Base-by-base conservation (phyloP, 1,140 invertebrate species). In the Listronotus bonariensis region DNA sequence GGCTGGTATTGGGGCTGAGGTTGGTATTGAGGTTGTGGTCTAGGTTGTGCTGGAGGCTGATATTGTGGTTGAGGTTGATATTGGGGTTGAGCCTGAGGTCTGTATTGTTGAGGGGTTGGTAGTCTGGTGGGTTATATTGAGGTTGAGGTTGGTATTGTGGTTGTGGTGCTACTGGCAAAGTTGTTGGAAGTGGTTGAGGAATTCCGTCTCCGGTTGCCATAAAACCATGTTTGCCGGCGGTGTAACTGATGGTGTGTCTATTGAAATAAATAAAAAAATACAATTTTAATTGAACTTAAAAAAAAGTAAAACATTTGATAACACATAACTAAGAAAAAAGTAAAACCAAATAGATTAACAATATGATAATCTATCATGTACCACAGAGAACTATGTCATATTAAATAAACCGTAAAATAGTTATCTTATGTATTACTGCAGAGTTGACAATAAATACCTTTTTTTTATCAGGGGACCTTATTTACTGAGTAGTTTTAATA, bases 201-300 rank as follows among this genome's bases (percentile, higher is more conserved):
- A 93, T 85, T 75, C 92, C 89, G 74, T 92, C 91, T 42, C 92
- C 91, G 31, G 82, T 82, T 4, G 91, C 89, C 80, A 88, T 82
- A 81, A 88, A 88, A 67, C 86, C 93, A 76, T 92, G 87, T 78
- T 92, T 92, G 67, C 92, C 93, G 32, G 93, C 92, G 0, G 92
- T 90, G 77, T 95, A 95, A 32, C 86, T 86, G 64, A 95, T 87
- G 0, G 89, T 92, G 67, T 90, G 86, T 68, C 87, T 65, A 18
- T 1, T 53, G 36, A 41, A 5, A 34, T 3, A 32, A 51, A 20
- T 51, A 85, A 36, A 38, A 36, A 5, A 26, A 26, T 26, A n/a
- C n/a, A n/a, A n/a, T n/a, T n/a, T n/a, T n/a, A n/a, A n/a, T n/a
- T n/a, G n/a, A n/a, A n/a, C n/a, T n/a, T n/a, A n/a, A n/a, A n/a